phyloP scores from a whole-genome alignment of 2,888 invertebrate species.

The Rotaria magnacalcarata region DNA sequence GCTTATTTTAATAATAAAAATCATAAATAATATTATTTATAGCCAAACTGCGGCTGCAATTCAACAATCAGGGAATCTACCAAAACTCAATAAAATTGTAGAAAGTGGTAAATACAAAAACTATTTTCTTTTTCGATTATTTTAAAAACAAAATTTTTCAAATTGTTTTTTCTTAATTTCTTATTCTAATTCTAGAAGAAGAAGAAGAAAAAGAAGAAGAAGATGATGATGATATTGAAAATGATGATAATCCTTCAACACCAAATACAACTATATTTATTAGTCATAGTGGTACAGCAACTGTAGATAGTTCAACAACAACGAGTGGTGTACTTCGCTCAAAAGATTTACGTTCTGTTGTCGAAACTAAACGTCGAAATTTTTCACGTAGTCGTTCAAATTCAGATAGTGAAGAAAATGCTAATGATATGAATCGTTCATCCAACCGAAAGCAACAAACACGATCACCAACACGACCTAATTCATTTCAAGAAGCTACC shows the following conservation, averaged over 20 bases:
- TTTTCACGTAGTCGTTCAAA: constrained; percentile 22
- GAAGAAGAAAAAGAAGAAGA: neutral
- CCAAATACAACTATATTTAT: neutral
- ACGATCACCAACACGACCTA: neutral
- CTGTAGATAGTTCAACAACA: neutral
- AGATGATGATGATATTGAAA: neutral
- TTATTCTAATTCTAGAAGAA: no score
- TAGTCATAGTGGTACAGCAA: neutral
- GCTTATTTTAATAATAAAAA: neutral
- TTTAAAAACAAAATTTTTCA: no score
- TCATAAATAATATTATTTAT: neutral
- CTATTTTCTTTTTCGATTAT: no score
- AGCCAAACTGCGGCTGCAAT: neutral
- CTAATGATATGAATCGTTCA: neutral
- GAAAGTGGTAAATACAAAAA: constrained; percentile 18
- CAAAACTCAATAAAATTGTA: constrained; percentile 30
- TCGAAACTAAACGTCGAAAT: neutral
- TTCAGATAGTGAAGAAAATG: constrained; percentile 17
- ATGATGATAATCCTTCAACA: neutral
- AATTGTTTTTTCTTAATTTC: no score
- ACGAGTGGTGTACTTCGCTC: neutral
- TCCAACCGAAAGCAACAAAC: neutral
- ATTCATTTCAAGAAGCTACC: neutral
- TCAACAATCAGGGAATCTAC: neutral
- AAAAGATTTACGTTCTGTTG: constrained; percentile 20